Evolutionary conservation across 2,888 invertebrate species (phyloP), one percentile per base, ranked within the genome.

Genomic region (Pteria penguin): DNA sequence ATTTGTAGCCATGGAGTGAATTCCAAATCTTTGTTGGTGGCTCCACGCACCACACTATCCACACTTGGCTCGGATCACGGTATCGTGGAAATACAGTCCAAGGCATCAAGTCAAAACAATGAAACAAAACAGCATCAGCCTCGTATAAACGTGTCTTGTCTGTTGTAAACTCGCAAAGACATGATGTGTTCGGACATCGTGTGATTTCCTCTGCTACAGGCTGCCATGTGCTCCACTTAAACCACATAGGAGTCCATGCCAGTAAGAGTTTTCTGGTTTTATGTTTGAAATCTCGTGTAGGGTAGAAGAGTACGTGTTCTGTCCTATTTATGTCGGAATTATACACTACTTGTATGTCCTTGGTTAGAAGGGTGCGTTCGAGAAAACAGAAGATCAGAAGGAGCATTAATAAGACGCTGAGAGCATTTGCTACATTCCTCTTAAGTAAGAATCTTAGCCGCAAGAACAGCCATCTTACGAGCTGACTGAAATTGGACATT

Each of bases 1-100:
- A 80, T 24, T 80, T 81, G 5, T 85, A 77, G 26, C 76, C 72
- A 4, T 33, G 68, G 18, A 82, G 65, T 60, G 82, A 77, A 27
- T 85, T 77, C 52, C 82, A 85, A 5, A 84, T 75, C 27, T 83
- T 76, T 3, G 82, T 78, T 3, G 87, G 84, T 1, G 88, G 88
- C 69, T 88, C 88, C 58, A 84, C 72, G 52, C 84, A 85, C 27
- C 75, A 77, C 11, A 87, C 32, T n/a, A 87, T 76, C 88, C 88
- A 88, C 1, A 85, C 82, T 79, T 88, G 88, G 52, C 81, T 62
- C 1, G 85, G 81, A 18, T 60, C 57, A 1, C 87, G 75, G 14
- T 70, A 73, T 4, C 27, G 32, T 2, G 88, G 88, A 65, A 86
- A 73, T 3, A 79, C 61, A 11, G 77, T 68, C 11, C 54, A 31